Base-by-base conservation (phyloP, 2,888 invertebrate species). In the Tiphia femorata region DNA sequence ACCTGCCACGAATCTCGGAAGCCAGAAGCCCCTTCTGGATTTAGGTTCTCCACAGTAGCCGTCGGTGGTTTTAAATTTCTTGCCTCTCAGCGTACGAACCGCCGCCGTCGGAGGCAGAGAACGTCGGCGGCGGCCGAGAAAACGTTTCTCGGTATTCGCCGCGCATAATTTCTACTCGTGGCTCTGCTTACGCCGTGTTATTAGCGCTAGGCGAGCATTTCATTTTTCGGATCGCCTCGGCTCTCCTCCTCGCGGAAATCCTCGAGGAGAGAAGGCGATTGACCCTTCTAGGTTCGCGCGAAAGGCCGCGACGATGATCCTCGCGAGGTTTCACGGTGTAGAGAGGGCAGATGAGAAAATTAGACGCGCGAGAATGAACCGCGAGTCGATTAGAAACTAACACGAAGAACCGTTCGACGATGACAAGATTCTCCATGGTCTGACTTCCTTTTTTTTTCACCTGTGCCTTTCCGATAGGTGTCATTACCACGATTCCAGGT, bases 101-200 rank as follows among this genome's bases (percentile, higher is more conserved):
- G 37, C 42, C 48, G 48, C 57, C 12, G 49, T 51, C 43, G 44
- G 47, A 27, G 23, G 48, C 35, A 47, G 56, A 35, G 35, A 16
- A 30, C 27, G 19, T 29, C 43, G 27, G 33, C 49, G 17, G 35
- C 25, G 44, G n/a, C 56, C 37, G 63, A 59, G 63, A 68, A 72
- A 74, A 71, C 60, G 66, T 64, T 75, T 75, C 75, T 67, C 47
- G 61, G 75, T 72, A 75, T 65, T 62, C 64, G 50, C n/a, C n/a
- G n/a, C n/a, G n/a, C 58, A 54, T 59, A 68, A 64, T 51, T 64
- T 53, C 48, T 41, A 44, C 49, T 49, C 47, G 35, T 49, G 38
- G 30, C 50, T 42, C 44, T 29, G 44, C 49, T 60, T 59, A 58
- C 47, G 29, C 50, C 47, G 52, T 67, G 56, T 62, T 70, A 70